phyloP scores from a whole-genome alignment of 2,888 invertebrate species.

The Elmis aenea region DNA sequence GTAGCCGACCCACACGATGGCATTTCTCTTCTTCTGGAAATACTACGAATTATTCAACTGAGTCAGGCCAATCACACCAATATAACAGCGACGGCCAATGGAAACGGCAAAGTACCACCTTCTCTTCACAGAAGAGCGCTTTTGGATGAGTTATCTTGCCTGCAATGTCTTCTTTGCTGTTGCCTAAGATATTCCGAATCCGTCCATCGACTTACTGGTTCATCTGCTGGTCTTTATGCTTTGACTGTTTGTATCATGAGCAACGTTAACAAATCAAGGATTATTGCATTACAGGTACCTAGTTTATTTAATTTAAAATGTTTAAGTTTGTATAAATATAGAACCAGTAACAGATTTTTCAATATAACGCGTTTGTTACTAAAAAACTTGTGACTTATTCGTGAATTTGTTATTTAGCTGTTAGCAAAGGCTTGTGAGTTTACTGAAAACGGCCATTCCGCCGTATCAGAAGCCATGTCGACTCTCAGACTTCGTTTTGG shows the following conservation, averaged over 20 bases:
- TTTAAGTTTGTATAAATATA: too few species aligned
- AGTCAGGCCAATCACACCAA: constrained; percentile 60
- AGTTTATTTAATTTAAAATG: too few species aligned
- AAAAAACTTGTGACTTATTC: not conserved
- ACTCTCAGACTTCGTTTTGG: constrained; percentile 82
- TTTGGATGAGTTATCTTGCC: constrained; percentile 82
- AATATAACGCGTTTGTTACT: too few species aligned
- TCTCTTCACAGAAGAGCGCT: constrained; percentile 68
- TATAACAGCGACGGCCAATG: constrained; percentile 31
- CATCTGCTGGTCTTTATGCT: constrained; percentile 78
- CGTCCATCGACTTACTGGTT: constrained; percentile 67
- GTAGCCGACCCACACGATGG: constrained; percentile 85
- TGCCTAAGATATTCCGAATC: constrained; percentile 76
- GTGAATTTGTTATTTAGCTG: constrained; percentile 51
- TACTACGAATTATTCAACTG: constrained; percentile 79
- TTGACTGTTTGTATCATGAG: constrained; percentile 84
- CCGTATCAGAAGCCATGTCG: constrained; percentile 86
- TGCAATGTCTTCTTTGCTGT: constrained; percentile 81
- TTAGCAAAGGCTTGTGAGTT: constrained; percentile 78
- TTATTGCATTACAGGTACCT: constrained; percentile 77
- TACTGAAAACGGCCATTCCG: constrained; percentile 69
- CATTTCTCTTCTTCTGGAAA: constrained; percentile 74
- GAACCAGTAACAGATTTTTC: too few species aligned
- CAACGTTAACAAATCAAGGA: constrained; percentile 78
- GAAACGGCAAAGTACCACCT: constrained; percentile 55